phyloP scores from a whole-genome alignment of 2,113 vertebrate species.

The Addax nasomaculatus region DNA sequence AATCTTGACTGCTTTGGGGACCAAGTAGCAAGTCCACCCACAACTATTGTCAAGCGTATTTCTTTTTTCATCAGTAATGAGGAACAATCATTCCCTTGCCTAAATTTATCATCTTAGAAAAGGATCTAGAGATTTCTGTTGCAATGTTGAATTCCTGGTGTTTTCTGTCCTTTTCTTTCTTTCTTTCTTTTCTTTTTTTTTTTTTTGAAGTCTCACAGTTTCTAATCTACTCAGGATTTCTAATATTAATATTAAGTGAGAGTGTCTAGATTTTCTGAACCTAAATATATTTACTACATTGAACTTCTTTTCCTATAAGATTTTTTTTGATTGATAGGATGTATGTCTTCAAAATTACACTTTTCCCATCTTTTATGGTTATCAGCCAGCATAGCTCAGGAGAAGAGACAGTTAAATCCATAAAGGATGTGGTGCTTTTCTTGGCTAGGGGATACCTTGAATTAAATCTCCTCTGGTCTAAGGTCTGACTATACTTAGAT shows the following conservation, averaged over 20 bases:
- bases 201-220: slow-evolving; percentile 28
- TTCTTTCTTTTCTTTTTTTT: too few relatives aligned
- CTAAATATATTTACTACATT: slow-evolving; percentile 8
- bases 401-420: not conserved
- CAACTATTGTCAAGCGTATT: slow-evolving; percentile 70
- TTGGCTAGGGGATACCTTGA: not conserved
- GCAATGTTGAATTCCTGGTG: not conserved
- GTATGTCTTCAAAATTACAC: not conserved
- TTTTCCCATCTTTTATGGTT: slow-evolving; percentile 24
- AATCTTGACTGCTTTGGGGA: slow-evolving; percentile 65
- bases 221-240: not conserved
- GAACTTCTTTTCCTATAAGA: slow-evolving; percentile 26
- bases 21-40: slow-evolving; percentile 63
- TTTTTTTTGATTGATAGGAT: not conserved
- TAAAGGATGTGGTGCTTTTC: not conserved
- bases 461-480: not conserved
- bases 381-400: not conserved
- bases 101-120: slow-evolving; percentile 66
- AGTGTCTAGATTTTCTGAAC: slow-evolving; percentile 15
- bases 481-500: not conserved
- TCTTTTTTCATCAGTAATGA: slow-evolving; percentile 63
- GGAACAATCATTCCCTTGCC: slow-evolving; percentile 50
- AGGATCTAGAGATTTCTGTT: slow-evolving; percentile 39
- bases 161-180: not conserved
- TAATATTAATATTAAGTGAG: slow-evolving; percentile 19